Evolutionary conservation across 92 coral and sea anemone genomes (phyloP).

Genomic region (Actinernus sp.): DNA sequence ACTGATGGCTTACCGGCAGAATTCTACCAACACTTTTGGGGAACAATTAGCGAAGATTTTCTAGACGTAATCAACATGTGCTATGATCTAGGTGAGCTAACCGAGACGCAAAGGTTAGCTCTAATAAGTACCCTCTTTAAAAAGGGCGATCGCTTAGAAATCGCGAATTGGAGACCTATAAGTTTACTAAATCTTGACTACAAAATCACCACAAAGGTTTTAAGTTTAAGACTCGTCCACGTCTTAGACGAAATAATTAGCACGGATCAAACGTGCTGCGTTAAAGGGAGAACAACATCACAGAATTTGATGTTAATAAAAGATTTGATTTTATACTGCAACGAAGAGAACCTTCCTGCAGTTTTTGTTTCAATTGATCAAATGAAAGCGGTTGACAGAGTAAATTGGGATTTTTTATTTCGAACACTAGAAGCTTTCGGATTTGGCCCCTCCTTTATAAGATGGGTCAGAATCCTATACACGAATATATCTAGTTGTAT

Average conservation of each 20-base stretch:
- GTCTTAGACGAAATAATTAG: constrained; percentile 4
- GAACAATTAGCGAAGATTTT: background rate
- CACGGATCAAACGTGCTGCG: constrained; percentile 11
- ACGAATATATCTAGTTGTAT: constrained; percentile 9
- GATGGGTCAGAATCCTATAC: constrained; percentile 26
- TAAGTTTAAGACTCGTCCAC: background rate
- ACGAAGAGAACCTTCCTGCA: background rate
- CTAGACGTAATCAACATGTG: background rate
- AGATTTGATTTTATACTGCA: background rate
- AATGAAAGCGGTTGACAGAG: too few species aligned
- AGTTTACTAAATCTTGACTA: too few species aligned
- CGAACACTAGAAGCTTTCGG: constrained; percentile 8
- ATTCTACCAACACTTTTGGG: background rate
- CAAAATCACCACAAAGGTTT: too few species aligned
- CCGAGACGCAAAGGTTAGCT: background rate
- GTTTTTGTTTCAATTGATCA: constrained; percentile 9
- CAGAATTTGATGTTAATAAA: background rate
- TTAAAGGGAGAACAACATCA: background rate
- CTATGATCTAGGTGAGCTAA: background rate
- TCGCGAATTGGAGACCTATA: background rate
- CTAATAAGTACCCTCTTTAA: background rate
- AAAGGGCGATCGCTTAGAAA: background rate
- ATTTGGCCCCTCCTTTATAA: constrained; percentile 33
- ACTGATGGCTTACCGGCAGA: constrained; percentile 1
- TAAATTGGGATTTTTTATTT: constrained; percentile 11